Conservation (phyloP, 2,888 invertebrate species). For the Gastracanthus pulcherrimus region DNA sequence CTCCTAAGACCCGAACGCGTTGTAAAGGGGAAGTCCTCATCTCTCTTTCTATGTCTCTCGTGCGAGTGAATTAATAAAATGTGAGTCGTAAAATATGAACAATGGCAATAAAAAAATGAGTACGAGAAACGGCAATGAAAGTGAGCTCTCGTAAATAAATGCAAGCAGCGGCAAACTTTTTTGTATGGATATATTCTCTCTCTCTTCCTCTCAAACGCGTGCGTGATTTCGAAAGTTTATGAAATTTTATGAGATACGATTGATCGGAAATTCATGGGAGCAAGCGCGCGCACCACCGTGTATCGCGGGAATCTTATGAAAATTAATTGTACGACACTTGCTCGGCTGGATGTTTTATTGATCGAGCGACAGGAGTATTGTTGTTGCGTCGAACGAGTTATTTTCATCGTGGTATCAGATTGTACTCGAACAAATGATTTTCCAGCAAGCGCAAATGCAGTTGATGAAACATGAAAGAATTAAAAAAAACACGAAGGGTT, state of each 20-base stretch:
- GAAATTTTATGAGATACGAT: slow-evolving; percentile 39
- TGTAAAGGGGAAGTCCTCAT: slow-evolving; percentile 15
- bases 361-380: not conserved
- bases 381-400: not conserved
- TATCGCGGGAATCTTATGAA: slow-evolving; percentile 22
- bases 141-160: slow-evolving; percentile 34
- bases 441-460: not conserved
- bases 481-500: too few relatives aligned
- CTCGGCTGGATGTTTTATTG: slow-evolving; percentile 46
- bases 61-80: slow-evolving; percentile 51
- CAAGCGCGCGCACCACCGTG: not conserved
- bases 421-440: not conserved
- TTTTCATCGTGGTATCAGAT: too few relatives aligned
- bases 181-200: slow-evolving; percentile 24
- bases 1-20: slow-evolving; percentile 37
- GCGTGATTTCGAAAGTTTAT: slow-evolving; percentile 42
- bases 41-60: not conserved
- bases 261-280: slow-evolving; percentile 28
- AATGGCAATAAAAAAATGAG: slow-evolving; percentile 41
- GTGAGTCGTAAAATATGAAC: slow-evolving; percentile 42
- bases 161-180: slow-evolving; percentile 11
- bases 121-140: slow-evolving; percentile 33
- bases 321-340: slow-evolving; percentile 51
- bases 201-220: not conserved
- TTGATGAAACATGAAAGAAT: too few relatives aligned